Conservation (phyloP, 92 coral and sea anemone genomes). For the Phenganax stokvisi region DNA sequence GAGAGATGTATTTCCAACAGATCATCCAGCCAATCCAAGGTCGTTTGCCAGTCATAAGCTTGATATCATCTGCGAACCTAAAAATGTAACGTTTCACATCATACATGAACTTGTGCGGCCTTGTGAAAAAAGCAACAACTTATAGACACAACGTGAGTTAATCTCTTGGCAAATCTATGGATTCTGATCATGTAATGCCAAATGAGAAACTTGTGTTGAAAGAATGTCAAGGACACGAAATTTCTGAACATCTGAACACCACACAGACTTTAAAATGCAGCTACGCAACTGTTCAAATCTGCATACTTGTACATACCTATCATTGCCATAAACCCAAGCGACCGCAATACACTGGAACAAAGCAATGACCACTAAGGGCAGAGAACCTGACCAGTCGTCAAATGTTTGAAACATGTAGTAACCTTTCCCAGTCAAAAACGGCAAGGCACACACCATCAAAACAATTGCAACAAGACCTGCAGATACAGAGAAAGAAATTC, state of each 20-base stretch:
- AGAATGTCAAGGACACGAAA: too few relatives aligned
- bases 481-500: too few relatives aligned
- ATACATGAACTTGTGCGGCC: neutral
- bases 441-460: too few relatives aligned
- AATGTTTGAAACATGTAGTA: conserved; percentile 20
- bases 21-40: conserved; percentile 58
- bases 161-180: too few relatives aligned
- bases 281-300: too few relatives aligned
- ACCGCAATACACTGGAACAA: conserved; percentile 26
- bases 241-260: too few relatives aligned
- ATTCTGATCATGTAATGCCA: too few relatives aligned
- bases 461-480: too few relatives aligned
- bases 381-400: conserved; percentile 22
- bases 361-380: conserved; percentile 16
- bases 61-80: conserved; percentile 38
- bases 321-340: conserved; percentile 23
- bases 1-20: conserved; percentile 73
- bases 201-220: too few relatives aligned
- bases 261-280: too few relatives aligned
- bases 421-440: conserved; percentile 3
- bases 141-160: too few relatives aligned
- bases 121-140: too few relatives aligned
- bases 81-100: neutral
- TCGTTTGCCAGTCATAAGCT: conserved; percentile 63
- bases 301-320: neutral